These are phyloP conservation scores for Melanotaenia trifasciata DNA, from an alignment of 2,797 vertebrate genomes.

Conservation along the genomic window DNA sequence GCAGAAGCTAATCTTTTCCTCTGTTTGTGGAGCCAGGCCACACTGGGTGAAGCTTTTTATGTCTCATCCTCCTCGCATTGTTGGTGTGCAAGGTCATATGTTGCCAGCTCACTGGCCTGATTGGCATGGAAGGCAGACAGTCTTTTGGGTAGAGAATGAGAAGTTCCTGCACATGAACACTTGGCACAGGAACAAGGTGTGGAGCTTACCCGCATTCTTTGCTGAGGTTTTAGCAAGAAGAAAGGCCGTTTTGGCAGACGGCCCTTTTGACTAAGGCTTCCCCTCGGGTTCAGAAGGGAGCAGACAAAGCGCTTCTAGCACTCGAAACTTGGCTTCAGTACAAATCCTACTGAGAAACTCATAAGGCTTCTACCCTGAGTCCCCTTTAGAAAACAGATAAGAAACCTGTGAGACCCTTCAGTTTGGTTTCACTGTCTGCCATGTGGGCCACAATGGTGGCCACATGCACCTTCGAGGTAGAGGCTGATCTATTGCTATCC, in stretches of 20 bases:
- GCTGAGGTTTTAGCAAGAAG: constrained; percentile 67
- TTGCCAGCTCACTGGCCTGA: constrained; percentile 72
- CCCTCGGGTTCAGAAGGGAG: constrained; percentile 71
- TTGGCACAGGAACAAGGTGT: constrained; percentile 68
- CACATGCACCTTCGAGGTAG: constrained; percentile 51
- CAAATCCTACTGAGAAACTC: constrained; percentile 65
- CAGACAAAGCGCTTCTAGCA: constrained; percentile 70
- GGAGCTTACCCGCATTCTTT: constrained; percentile 69
- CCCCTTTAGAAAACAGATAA: constrained; percentile 66
- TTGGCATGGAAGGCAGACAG: constrained; percentile 61
- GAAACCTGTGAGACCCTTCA: constrained; percentile 49
- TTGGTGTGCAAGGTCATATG: constrained; percentile 67
- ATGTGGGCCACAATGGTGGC: constrained; percentile 53
- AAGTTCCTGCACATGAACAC: constrained; percentile 73
- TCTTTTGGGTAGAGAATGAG: constrained; percentile 61
- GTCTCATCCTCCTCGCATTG: constrained; percentile 64
- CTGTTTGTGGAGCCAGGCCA: constrained; percentile 40
- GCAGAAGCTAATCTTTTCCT: constrained; percentile 34
- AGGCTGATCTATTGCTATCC: constrained; percentile 52
- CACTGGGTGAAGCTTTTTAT: constrained; percentile 53
- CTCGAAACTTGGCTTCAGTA: constrained; percentile 66
- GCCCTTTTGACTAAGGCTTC: constrained; percentile 63
- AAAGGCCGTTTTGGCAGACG: constrained; percentile 73
- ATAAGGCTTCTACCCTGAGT: constrained; percentile 48
- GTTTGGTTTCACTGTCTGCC: constrained; percentile 53